Conservation (phyloP, 2,113 vertebrate species). For the Atrichornis clamosus region DNA sequence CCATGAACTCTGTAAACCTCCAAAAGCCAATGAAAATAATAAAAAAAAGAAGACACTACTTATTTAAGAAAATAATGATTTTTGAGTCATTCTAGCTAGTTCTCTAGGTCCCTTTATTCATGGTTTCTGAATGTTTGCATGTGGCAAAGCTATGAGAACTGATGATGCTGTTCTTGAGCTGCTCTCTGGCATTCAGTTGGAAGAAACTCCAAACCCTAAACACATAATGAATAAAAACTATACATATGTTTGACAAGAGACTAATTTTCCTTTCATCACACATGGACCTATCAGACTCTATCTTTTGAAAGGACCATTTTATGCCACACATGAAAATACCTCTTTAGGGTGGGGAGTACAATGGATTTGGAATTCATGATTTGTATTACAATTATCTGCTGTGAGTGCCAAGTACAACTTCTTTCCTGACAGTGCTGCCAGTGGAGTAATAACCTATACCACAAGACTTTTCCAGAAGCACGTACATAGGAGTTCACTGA, state of each 20-base stretch:
- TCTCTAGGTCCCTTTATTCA: not conserved
- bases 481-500: constrained; percentile 27
- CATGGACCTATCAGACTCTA: not conserved
- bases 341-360: not conserved
- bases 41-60: not conserved
- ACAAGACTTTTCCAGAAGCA: constrained; percentile 53
- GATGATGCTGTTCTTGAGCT: not conserved
- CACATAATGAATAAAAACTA: not conserved
- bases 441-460: constrained; percentile 29
- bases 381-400: constrained; percentile 20
- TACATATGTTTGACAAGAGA: not conserved
- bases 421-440: constrained; percentile 38
- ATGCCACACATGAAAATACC: not conserved
- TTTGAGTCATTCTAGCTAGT: not conserved
- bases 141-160: not conserved
- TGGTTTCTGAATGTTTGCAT: not conserved
- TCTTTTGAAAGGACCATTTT: not conserved
- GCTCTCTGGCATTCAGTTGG: not conserved
- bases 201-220: not conserved
- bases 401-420: constrained; percentile 5
- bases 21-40: not conserved
- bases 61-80: not conserved
- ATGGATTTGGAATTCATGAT: constrained; percentile 8
- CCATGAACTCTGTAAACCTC: not conserved
- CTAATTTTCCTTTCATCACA: not conserved